Evolutionary conservation across 2,888 invertebrate species (phyloP), one percentile per base, ranked within the genome.

Genomic region (Pherbina coryleti): DNA sequence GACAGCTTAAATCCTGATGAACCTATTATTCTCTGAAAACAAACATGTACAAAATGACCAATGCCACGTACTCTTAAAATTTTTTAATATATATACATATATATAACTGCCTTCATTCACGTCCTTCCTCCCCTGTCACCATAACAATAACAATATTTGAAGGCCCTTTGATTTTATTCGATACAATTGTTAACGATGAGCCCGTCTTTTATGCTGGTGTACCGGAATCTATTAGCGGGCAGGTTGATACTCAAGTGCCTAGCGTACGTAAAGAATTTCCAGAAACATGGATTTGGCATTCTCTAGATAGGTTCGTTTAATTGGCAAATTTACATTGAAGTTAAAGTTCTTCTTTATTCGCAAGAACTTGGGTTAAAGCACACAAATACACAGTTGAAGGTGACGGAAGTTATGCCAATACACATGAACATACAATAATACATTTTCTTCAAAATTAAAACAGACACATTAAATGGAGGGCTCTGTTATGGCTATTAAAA

Each of bases 231-330:
- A 14, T 14, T 9, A 60, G 11, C 64, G 19, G 57, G 60, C 44
- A 19, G 34, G 62, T 49, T 93, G 86, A 92, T 91, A 88, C 9
- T 22, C 60, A 31, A 71, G 19, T 28, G 34, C 28, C 69, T 9
- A 66, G 25, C 57, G 90, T 92, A 79, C 90, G 93, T 86, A 91
- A 91, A 88, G 88, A 91, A 87, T 94, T 94, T 88, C 92, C 93
- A 78, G 93, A 93, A 90, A 93, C 93, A 78, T 94, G 93, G 93
- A 91, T 93, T 84, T 93, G 92, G 92, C 90, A 91, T 22, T 22
- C 62, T 3, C 25, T 31, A 34, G 72, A 77, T 81, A 83, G 83
- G 82, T 83, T 80, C 62, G 82, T 80, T 44, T 2, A 37, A 44
- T 71, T 34, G 9, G 5, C 17, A 64, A 31, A 31, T 19, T 3